Evolutionary conservation across 2,888 invertebrate genomes (phyloP), one percentile per base, ranked within the genome.

Genomic region (Papilio demoleus): DNA sequence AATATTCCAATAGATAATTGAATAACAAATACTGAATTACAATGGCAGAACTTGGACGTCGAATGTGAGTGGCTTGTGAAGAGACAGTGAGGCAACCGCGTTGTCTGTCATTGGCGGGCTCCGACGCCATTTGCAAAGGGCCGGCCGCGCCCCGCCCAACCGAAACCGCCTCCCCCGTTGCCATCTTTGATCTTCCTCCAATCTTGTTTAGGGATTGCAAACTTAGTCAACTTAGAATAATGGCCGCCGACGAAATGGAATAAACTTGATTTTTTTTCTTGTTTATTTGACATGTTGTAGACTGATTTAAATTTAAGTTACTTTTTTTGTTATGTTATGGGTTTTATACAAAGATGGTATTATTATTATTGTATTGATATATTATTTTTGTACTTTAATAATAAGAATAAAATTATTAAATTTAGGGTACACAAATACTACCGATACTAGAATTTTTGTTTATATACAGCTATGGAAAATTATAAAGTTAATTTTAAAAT

Each of bases 121-220:
- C 86, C 81, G 86, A 82, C 92, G 92, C 92, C 92, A 92, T 92
- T 92, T 91, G 89, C 80, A 88, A 90, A 88, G 88, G 91, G 88
- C 83, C 79, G 87, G 75, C 83, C 73, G 72, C 70, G 86, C 88
- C 83, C 82, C 92, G 88, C 91, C 92, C 77, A 82, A 75, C 83
- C 81, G 75, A 73, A 70, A 77, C 84, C 85, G 83, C 87, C 86
- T 83, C 77, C 75, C n/a, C 73, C 71, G 71, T 86, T 84, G 84
- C 88, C 90, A 89, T 88, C 81, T 86, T 88, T 81, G 76, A 81
- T 79, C 73, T 79, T 79, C 65, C 65, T 68, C 56, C 68, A 50
- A 65, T 68, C 62, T 64, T 56, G 65, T 69, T 64, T 60, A 69
- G 42, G 68, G 65, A 69, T 60, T 34, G 12, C 31, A 61, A 69